Percentiles rank a stretch among this genome's conserved stretches.
Conservation (phyloP, 2,113 vertebrate genomes). For the Oncorhynchus gorbuscha region DNA sequence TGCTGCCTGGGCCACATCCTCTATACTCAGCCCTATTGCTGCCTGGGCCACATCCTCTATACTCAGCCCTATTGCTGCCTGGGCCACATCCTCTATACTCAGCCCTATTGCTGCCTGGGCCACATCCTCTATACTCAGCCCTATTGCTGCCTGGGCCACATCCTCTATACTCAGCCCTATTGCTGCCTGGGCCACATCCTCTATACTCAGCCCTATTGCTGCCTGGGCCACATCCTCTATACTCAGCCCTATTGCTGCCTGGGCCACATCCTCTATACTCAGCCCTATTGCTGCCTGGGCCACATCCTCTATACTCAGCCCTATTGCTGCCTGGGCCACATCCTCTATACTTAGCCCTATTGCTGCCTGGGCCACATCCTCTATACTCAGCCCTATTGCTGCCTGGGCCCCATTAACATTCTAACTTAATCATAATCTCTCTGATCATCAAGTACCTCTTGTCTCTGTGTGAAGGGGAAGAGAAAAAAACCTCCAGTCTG, state of each 20-base stretch:
- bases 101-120: not conserved
- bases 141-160: not conserved
- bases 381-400: not conserved
- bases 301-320: not conserved
- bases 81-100: not conserved
- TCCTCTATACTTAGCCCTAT: no score
- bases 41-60: not conserved
- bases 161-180: not conserved
- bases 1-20: no score
- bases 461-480: not conserved
- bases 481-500: not conserved
- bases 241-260: not conserved
- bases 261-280: not conserved
- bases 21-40: no score
- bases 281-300: no score
- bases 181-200: not conserved
- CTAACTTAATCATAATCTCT: not conserved
- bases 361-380: not conserved
- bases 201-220: not conserved
- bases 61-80: not conserved
- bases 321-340: no score
- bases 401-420: not conserved
- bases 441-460: not conserved
- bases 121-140: not conserved
- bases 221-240: not conserved